Conservation (phyloP, 2,113 vertebrate species). For the Carettochelys insculpta region DNA sequence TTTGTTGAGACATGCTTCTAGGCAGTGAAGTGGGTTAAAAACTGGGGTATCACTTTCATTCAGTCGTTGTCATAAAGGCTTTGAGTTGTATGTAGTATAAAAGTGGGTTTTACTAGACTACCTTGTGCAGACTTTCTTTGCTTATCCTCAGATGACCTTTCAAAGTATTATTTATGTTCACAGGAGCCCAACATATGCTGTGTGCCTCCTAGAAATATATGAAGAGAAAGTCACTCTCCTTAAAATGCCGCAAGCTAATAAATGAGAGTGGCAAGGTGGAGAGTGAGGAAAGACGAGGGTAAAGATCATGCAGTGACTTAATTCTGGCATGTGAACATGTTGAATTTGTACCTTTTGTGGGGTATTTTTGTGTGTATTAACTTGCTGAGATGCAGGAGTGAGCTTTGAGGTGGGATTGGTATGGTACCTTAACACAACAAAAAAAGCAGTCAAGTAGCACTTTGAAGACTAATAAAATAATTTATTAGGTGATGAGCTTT, state of each 20-base stretch:
- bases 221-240: neutral
- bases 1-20: neutral
- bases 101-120: neutral
- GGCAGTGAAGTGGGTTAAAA: neutral
- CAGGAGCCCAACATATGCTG: fast-evolving
- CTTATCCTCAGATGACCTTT: neutral
- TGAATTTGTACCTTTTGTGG: neutral
- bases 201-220: neutral
- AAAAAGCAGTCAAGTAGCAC: too few relatives aligned
- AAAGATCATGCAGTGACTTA: fast-evolving
- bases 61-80: neutral
- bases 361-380: neutral
- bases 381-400: neutral
- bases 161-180: neutral
- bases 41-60: neutral
- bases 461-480: too few relatives aligned
- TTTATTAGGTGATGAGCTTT: too few relatives aligned
- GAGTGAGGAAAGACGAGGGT: neutral
- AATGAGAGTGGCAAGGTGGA: neutral
- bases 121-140: fast-evolving
- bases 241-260: neutral
- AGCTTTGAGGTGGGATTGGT: neutral
- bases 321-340: neutral
- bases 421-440: too few relatives aligned
- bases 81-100: too few relatives aligned